phyloP scores from a whole-genome alignment of 2,888 invertebrate genomes.

The Poecilobothrus nobilitatus region DNA sequence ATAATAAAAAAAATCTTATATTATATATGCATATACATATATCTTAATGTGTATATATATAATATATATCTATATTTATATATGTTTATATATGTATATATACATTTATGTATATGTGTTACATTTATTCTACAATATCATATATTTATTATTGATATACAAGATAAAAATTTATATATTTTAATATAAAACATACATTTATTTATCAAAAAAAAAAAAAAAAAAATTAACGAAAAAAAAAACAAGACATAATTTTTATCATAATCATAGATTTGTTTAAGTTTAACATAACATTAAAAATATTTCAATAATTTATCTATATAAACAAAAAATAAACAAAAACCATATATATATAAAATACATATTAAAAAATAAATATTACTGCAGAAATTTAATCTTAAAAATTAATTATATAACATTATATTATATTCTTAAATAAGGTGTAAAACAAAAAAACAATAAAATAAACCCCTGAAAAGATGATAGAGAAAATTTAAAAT shows the following conservation, averaged over 20 bases:
- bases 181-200: background rate
- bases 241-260: background rate
- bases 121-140: background rate
- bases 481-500: background rate
- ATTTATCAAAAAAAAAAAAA: background rate
- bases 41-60: no score
- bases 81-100: no score
- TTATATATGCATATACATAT: no score
- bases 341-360: background rate
- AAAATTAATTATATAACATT: background rate
- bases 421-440: no score
- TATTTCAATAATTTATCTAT: background rate
- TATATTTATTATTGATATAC: no score
- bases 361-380: no score
- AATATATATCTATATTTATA: no score
- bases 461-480: constrained; percentile 2
- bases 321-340: background rate
- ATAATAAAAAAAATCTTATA: no score
- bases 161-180: background rate
- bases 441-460: background rate
- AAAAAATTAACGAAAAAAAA: background rate
- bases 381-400: background rate
- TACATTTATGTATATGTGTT: no score
- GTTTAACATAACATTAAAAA: background rate
- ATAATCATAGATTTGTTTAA: background rate